Base-by-base conservation (phyloP, 2,113 vertebrate species). In the Pseudorectes ferrugineus region DNA sequence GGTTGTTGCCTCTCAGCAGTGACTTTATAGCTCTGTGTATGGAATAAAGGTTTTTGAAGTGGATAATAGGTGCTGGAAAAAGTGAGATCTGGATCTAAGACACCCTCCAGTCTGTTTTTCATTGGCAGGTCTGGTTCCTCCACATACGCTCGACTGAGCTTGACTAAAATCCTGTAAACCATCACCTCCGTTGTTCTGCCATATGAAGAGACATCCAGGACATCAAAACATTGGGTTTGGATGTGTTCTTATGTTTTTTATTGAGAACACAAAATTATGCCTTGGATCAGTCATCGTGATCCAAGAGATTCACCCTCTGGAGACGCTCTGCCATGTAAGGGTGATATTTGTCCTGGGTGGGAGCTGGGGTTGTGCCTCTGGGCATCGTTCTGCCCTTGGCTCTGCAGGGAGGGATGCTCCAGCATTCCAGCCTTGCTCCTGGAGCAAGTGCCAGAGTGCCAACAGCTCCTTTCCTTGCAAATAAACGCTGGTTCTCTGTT, bases 351-450 rank as follows among this genome's bases (percentile, higher is more conserved):
- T 48, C 14, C 21, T 63, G 42, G 21, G 3, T 1, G 2, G 26
- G 33, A 68, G 26, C 23, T 57, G 68, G 38, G 6, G 1, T 8
- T 58, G 43, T 45, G 40, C 49, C 42, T 71, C 48, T 67, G 31
- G n/a, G 28, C 15, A 11, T 28, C 3, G 3, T 38, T 51, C 46
- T 86, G 61, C 36, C 57, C 14, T 31, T 4, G 3, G 35, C 49
- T 28, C 31, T 52, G 31, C 58, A 31, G 49, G 68, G 22, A 42
- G 18, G 36, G 51, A 6, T 59, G 63, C 51, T 57, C 42, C 6
- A 3, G 23, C 1, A 22, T 43, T 38, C 52, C 42, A 20, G 17
- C 58, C 38, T 18, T 0, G 0, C 16, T 29, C 33, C 2, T 1
- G 10, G 13, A 68, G 45, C 38, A 25, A 54, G 42, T 29, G 42